Base-by-base conservation (phyloP, 1,140 invertebrate species). In the Heterodera schachtii region DNA sequence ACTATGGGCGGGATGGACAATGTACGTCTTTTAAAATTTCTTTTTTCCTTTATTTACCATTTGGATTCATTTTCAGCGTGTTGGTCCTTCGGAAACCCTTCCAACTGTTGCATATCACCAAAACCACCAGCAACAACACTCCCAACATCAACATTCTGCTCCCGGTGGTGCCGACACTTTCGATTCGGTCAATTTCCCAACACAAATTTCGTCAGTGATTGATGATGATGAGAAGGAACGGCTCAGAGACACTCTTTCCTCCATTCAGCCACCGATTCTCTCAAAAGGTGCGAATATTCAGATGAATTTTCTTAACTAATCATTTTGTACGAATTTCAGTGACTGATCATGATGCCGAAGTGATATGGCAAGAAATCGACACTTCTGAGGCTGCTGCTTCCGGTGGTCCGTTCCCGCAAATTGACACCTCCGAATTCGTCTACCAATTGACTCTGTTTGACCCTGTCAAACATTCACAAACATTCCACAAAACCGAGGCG, bases 371-470 rank as follows among this genome's bases (percentile, higher is more conserved):
- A 47, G 88, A 87, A 67, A 67, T 88, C 4, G 87, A 88, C 82
- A 90, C 88, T n/a, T 86, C 83, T 16, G 87, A 88, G 75, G 87
- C 87, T 19, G 76, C 87, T 7, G 85, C 87, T 19, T 81, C 85
- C 49, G 85, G 86, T 16, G 88, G 88, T 8, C 88, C 88, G n/a
- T 88, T 88, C 73, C 87, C 87, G 43, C 88, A 88, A 71, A 90
- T 88, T 60, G 88, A 88, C 77, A 71, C 81, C 19, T 86, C 83
- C 66, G 87, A 88, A 75, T 88, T 90, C 71, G 66, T 71, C 16
- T 88, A 88, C 71, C 82, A 90, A 73, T 71, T 88, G 49, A 84
- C 86, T 13, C 44, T 88, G 9, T 90, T 85, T 52, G 87, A 88
- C 71, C 46, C 46, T 41, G 46, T 43, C 31, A 47, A 2, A 3